These are phyloP conservation scores for Podocnemis expansa DNA, from an alignment of 2,113 vertebrate species.

Conservation along the genomic window DNA sequence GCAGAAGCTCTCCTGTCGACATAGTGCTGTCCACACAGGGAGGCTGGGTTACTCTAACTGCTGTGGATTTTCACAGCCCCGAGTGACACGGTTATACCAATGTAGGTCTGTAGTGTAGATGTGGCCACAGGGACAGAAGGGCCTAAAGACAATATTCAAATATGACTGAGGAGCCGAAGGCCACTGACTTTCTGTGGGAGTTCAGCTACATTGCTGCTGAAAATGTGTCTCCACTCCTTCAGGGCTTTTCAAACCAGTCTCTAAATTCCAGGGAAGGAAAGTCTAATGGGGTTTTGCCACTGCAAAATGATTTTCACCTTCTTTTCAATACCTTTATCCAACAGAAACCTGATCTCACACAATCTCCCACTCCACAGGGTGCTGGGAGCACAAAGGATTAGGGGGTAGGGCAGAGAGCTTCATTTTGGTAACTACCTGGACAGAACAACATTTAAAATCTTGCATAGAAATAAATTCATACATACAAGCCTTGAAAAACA, in stretches of 20 bases:
- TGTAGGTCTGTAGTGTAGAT: no score
- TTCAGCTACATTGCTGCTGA: not conserved
- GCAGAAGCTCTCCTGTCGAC: no score
- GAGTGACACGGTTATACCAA: no score
- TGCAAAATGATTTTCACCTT: not conserved
- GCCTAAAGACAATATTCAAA: not conserved
- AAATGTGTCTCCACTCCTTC: fast-evolving
- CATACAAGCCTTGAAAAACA: not conserved
- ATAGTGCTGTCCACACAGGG: no score
- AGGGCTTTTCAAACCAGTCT: not conserved
- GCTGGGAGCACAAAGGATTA: not conserved
- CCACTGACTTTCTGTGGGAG: not conserved
- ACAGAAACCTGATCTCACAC: not conserved
- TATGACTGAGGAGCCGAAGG: not conserved
- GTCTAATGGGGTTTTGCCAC: not conserved
- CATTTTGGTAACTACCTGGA: no score
- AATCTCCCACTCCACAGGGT: not conserved
- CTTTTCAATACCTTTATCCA: not conserved
- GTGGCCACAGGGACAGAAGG: not conserved
- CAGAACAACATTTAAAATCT: not conserved
- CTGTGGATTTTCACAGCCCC: no score
- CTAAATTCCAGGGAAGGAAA: not conserved
- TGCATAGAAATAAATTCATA: not conserved
- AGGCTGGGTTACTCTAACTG: no score
- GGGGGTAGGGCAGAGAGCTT: not conserved